Evolutionary conservation across 37 sponge, comb jelly and placozoan species (phyloP), one percentile per base, ranked within the genome.

Genomic region (Halisarca cf. caerulea): DNA sequence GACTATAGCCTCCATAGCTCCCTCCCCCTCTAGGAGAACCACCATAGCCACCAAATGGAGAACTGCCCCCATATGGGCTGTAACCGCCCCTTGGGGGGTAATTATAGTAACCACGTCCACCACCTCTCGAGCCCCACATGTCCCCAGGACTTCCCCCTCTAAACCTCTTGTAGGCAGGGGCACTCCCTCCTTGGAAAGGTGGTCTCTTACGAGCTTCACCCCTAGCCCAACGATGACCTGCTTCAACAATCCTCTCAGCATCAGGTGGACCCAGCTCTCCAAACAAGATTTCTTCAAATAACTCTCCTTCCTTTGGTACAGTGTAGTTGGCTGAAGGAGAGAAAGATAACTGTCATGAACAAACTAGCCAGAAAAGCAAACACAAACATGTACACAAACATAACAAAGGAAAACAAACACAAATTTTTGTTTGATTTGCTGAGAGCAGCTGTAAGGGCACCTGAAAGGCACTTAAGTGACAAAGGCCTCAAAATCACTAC

Each of bases 281-380:
- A 69, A 69, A 93, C 25, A 66, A 53, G 14, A 93, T 83, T 4
- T 89, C 91, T 51, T 93, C 91, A 84, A 93, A 93, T 5, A 84
- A 32, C 9, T 83, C 83, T 2, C 79, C 91, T 23, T 51, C 54
- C 20, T 41, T 75, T 3, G 93, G 93, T 37, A 93, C 75, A 74
- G 75, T 39, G 78, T 88, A 93, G 82, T 93, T 86, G 53, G 90
- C 93, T 91, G 57, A 55, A 55, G n/a, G n/a, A n/a, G n/a, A n/a
- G n/a, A n/a, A n/a, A n/a, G n/a, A n/a, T n/a, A n/a, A n/a, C n/a
- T n/a, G n/a, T n/a, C n/a, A n/a, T n/a, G n/a, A n/a, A n/a, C n/a
- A n/a, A n/a, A n/a, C n/a, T n/a, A n/a, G n/a, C n/a, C n/a, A n/a
- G n/a, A n/a, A n/a, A n/a, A n/a, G n/a, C n/a, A n/a, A n/a, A n/a